Base-by-base conservation (phyloP, 1,140 invertebrate genomes). In the Drosophila parabipectinata region DNA sequence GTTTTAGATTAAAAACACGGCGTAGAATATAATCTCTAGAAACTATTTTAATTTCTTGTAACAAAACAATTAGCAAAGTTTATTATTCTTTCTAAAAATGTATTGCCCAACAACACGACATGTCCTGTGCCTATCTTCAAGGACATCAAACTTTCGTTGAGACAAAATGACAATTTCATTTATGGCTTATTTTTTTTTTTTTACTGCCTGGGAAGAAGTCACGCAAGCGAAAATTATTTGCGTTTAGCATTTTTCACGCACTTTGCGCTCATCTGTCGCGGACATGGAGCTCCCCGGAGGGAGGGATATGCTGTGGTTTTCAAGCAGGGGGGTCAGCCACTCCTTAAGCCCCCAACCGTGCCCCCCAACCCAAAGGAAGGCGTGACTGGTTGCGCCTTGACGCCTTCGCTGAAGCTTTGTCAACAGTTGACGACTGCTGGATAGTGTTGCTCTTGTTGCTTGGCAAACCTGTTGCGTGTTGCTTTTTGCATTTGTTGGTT, bases 401-500 rank as follows among this genome's bases (percentile, higher is more conserved):
- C 79, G 81, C 64, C 81, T 88, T 63, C 55, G 78, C 39, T 44
- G 45, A 78, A 64, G 79, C 74, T 72, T 88, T 88, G 78, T 88
- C 69, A 85, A 87, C 78, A 73, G 64, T 66, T 73, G 34, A 57
- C 34, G 34, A 37, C 34, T 37, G 34, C 8, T 9, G 9, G 32
- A 8, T 44, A 14, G 48, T 41, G 32, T 48, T 57, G 32, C 53
- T 56, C 44, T 44, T 47, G 37, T 51, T 51, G 66, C 62, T 18
- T 55, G 55, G 56, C 54, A 58, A 67, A 83, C 80, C 81, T 84
- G 80, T 84, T 84, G 80, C 80, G 81, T 84, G 80, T 71, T 69
- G 67, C 67, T n/a, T 67, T 81, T 80, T 81, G 78, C 78, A 72
- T 77, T 71, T 80, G 73, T 84, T 79, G 60, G 78, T 80, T 85